Evolutionary conservation across 2,888 invertebrate genomes (phyloP).

Genomic region (Nephrocerus scutellatus): DNA sequence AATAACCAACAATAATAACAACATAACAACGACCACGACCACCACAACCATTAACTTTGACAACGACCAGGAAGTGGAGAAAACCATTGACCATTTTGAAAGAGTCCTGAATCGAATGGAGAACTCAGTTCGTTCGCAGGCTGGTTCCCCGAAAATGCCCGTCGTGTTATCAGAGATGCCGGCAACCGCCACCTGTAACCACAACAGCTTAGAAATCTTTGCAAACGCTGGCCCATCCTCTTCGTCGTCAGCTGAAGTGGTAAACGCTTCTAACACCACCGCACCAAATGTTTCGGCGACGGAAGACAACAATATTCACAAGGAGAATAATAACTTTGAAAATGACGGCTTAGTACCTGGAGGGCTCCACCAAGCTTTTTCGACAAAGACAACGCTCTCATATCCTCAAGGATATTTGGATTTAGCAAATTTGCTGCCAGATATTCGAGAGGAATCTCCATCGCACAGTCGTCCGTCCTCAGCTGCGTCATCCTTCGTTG

Average conservation of each 20-base stretch:
- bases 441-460: slow-evolving; percentile 21
- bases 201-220: not conserved
- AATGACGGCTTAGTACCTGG: too few relatives aligned
- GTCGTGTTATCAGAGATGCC: not conserved
- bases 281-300: too few relatives aligned
- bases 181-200: not conserved
- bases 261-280: not conserved
- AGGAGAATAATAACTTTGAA: slow-evolving; percentile 17
- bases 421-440: slow-evolving; percentile 18
- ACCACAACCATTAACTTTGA: slow-evolving; percentile 16
- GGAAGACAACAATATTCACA: too few relatives aligned
- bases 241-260: too few relatives aligned
- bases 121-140: slow-evolving; percentile 10
- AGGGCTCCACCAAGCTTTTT: too few relatives aligned
- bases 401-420: slow-evolving; percentile 13
- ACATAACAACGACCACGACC: not conserved
- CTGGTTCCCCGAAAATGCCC: too few relatives aligned
- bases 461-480: too few relatives aligned
- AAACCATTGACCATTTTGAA: slow-evolving; percentile 22
- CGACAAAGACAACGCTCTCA: slow-evolving; percentile 7
- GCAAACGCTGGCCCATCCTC: too few relatives aligned
- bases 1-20: not conserved
- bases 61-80: slow-evolving; percentile 20
- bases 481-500: too few relatives aligned
- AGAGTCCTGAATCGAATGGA: slow-evolving; percentile 18